Percentiles rank a stretch among this genome's conserved stretches.
These are phyloP conservation scores for Drosophila tropicalis DNA, from an alignment of 1,140 invertebrate genomes.

Conservation along the genomic window DNA sequence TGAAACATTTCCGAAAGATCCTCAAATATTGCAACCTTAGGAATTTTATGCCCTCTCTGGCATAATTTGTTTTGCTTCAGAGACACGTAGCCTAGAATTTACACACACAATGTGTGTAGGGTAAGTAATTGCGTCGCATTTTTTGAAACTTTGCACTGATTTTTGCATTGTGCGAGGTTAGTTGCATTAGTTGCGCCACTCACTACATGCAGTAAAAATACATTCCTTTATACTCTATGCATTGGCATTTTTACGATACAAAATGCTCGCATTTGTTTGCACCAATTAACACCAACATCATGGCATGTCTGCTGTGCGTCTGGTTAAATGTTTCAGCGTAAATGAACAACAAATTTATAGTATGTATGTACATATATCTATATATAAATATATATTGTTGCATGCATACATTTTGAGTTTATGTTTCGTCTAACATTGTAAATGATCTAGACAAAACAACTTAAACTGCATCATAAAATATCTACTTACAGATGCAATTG, in stretches of 20 bases:
- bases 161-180: conserved; percentile 67
- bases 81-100: conserved; percentile 13
- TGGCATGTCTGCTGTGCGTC: conserved; percentile 14
- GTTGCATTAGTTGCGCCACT: conserved; percentile 48
- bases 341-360: neutral
- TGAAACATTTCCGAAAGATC: neutral
- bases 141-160: conserved; percentile 26
- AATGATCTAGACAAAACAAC: conserved; percentile 39
- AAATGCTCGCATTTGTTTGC: conserved; percentile 43
- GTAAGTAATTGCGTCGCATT: conserved; percentile 58
- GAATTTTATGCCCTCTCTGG: conserved; percentile 2
- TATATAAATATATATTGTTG: conserved; percentile 33
- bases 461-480: conserved; percentile 41
- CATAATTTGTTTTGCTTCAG: neutral
- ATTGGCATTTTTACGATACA: conserved; percentile 42
- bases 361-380: neutral
- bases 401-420: conserved; percentile 47
- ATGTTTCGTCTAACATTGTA: conserved; percentile 48
- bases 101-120: conserved; percentile 32
- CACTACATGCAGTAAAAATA: conserved; percentile 1
- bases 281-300: conserved; percentile 65
- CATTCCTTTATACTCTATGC: neutral
- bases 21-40: neutral
- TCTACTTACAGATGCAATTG: conserved; percentile 36
- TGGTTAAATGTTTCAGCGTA: conserved; percentile 47